Evolutionary conservation across 2,113 vertebrate species (phyloP).

Genomic region (Leptosomus discolor): DNA sequence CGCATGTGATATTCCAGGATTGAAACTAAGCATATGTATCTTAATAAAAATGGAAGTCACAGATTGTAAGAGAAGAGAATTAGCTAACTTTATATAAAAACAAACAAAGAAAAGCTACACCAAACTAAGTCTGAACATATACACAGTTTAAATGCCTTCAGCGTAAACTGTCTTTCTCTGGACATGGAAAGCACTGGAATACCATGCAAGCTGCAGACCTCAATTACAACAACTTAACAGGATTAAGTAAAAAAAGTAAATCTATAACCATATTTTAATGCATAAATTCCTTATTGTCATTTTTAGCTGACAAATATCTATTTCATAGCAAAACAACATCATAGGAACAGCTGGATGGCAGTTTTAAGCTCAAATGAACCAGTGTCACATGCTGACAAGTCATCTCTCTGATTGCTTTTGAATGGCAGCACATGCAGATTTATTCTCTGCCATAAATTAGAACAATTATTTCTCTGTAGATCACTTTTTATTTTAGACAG

Average conservation of each 20-base stretch:
- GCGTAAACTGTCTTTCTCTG: background rate
- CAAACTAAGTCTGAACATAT: background rate
- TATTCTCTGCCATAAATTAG: slow-evolving; percentile 71
- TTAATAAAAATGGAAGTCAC: background rate
- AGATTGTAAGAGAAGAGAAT: background rate
- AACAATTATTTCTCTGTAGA: slow-evolving; percentile 73
- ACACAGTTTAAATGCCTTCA: background rate
- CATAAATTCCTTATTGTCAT: slow-evolving; percentile 55
- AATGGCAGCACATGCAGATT: slow-evolving; percentile 72
- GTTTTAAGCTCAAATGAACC: slow-evolving; percentile 69
- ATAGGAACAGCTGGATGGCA: slow-evolving; percentile 71
- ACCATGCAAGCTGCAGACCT: background rate
- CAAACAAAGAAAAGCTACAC: background rate
- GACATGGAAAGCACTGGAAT: background rate
- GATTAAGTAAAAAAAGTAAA: slow-evolving; percentile 1
- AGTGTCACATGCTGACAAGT: slow-evolving; percentile 69
- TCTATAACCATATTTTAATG: slow-evolving; percentile 19
- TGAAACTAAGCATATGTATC: background rate
- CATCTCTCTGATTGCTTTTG: slow-evolving; percentile 66
- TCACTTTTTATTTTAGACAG: slow-evolving; percentile 57
- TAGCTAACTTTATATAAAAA: background rate
- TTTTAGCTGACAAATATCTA: slow-evolving; percentile 72
- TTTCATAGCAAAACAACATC: slow-evolving; percentile 56
- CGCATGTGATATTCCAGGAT: background rate
- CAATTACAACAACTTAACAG: background rate